phyloP scores from a whole-genome alignment of 23 tunicate genomes.

The Ciona savignyi region DNA sequence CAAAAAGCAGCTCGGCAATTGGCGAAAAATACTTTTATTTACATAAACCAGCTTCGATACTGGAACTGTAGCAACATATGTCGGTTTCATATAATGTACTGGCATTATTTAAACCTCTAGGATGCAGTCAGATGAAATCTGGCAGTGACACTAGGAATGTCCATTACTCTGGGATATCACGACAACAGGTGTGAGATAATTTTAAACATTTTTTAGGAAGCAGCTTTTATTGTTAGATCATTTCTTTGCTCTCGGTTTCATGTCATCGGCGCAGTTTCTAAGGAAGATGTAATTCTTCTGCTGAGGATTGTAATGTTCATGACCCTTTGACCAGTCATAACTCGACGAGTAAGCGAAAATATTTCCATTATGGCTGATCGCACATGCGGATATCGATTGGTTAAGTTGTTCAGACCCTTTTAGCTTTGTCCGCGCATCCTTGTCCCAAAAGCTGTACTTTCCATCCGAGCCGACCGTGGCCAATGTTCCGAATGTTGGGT shows the following conservation, averaged over 20 bases:
- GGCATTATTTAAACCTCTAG: too few relatives aligned
- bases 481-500: conserved; percentile 83
- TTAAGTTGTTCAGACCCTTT: conserved; percentile 81
- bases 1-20: too few relatives aligned
- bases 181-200: too few relatives aligned
- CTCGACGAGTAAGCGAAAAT: conserved; percentile 93
- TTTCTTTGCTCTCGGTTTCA: conserved; percentile 86
- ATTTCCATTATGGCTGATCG: conserved; percentile 71
- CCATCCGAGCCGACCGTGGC: conserved; percentile 99
- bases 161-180: too few relatives aligned
- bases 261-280: conserved; percentile 84
- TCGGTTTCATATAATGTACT: too few relatives aligned
- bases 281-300: conserved; percentile 78
- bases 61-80: too few relatives aligned
- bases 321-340: conserved; percentile 97
- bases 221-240: too few relatives aligned
- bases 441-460: conserved; percentile 92
- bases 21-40: too few relatives aligned
- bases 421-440: conserved; percentile 85
- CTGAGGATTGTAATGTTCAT: conserved; percentile 86
- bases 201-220: too few relatives aligned
- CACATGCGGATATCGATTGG: conserved; percentile 82
- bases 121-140: too few relatives aligned
- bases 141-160: too few relatives aligned
- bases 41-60: too few relatives aligned